Percentiles rank a stretch among this genome's conserved stretches.
These are phyloP conservation scores for Galeopsomyia nigrocyanea DNA, from an alignment of 2,888 invertebrate species.

Conservation along the genomic window DNA sequence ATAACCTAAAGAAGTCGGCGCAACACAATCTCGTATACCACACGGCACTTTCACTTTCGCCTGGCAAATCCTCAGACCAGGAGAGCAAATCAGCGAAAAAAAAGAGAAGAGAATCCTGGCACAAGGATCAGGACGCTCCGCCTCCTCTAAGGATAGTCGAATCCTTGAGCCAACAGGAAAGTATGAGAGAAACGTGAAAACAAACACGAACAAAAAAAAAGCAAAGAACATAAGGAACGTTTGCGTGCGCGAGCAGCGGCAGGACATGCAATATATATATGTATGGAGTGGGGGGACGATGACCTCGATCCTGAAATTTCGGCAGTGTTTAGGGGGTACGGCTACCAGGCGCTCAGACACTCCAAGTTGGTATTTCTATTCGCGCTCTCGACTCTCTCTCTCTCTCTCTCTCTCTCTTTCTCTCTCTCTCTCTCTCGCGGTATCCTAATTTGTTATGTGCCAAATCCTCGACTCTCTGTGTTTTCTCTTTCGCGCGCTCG, in stretches of 20 bases:
- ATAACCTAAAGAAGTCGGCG: neutral
- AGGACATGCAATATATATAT: too few species aligned
- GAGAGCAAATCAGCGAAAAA: too few species aligned
- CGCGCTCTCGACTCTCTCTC: too few species aligned
- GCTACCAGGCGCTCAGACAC: slow-evolving; percentile 56
- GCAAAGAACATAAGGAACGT: too few species aligned
- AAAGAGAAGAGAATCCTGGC: neutral
- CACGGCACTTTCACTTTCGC: slow-evolving; percentile 23
- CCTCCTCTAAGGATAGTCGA: slow-evolving; percentile 62
- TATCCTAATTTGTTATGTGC: slow-evolving; percentile 44
- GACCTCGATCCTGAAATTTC: slow-evolving; percentile 57
- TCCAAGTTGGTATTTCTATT: too few species aligned
- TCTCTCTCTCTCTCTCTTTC: too few species aligned
- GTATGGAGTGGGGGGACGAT: slow-evolving; percentile 20
- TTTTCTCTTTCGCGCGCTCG: slow-evolving; percentile 16
- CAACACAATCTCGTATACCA: slow-evolving; percentile 33
- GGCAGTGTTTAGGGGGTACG: slow-evolving; percentile 61
- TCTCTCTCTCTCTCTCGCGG: too few species aligned
- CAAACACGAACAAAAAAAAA: too few species aligned
- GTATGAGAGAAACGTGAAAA: slow-evolving; percentile 54
- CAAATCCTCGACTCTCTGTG: slow-evolving; percentile 37
- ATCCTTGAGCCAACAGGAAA: slow-evolving; percentile 65
- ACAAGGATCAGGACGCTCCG: slow-evolving; percentile 38
- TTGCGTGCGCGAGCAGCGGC: too few species aligned
- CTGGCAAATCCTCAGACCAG: too few species aligned